phyloP scores from a whole-genome alignment of 1,140 invertebrate genomes.

The Antheraea pernyi region DNA sequence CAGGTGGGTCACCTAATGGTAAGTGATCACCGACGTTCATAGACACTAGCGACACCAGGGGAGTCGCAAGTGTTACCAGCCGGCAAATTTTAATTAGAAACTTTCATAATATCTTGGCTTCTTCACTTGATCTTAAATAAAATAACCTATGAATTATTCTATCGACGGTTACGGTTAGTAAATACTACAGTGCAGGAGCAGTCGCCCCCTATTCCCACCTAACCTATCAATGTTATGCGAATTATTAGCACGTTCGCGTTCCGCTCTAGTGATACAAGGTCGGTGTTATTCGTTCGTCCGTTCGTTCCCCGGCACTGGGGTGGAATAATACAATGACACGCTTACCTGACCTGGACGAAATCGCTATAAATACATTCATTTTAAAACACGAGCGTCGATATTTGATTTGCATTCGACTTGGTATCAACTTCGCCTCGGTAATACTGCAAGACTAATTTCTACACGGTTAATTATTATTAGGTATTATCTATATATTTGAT shows the following conservation, averaged over 20 bases:
- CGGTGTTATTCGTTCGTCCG: constrained; percentile 15
- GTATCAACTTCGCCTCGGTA: no score
- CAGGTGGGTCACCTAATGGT: no score
- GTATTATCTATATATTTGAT: no score
- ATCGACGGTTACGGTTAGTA: neutral
- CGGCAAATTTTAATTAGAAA: neutral
- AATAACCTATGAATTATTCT: neutral
- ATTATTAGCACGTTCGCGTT: constrained; percentile 48
- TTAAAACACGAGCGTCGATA: neutral
- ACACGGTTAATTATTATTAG: no score
- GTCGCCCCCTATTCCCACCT: constrained; percentile 25
- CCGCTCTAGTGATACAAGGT: constrained; percentile 56
- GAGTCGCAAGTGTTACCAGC: no score
- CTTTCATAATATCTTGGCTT: neutral
- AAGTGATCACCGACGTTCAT: no score
- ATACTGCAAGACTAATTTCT: no score
- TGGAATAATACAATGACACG: neutral
- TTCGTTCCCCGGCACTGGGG: neutral
- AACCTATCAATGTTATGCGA: constrained; percentile 27
- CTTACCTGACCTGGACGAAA: neutral
- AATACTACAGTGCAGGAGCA: neutral
- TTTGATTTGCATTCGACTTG: no score
- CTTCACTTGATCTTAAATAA: neutral
- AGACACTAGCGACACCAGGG: no score
- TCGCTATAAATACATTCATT: neutral